Evolutionary conservation across 2,888 invertebrate species (phyloP), one percentile per base, ranked within the genome.

Genomic region (Neelides folsomi): DNA sequence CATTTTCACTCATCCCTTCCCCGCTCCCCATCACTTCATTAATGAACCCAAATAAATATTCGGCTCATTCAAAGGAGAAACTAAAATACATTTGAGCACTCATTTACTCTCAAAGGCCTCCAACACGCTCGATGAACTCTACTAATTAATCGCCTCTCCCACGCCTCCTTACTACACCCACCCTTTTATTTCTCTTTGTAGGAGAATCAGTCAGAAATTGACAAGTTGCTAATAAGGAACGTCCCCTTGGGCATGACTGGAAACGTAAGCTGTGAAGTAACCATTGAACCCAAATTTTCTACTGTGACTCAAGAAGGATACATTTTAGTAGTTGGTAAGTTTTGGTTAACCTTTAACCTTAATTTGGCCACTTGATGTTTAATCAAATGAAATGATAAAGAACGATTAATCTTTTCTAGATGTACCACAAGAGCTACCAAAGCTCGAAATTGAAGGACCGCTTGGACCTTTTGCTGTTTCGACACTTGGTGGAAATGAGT

Each of bases 211-310:
- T 60, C 59, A 40, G 55, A 51, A 44, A 52, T 58, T 45, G 45
- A 58, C 51, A 61, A 54, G 52, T 20, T 63, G 43, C 39, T 44
- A 19, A 47, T 63, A 49, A 53, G 55, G 50, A 49, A 53, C n/a
- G 58, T 60, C 34, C 59, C 59, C 15, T 43, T 54, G 13, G 40
- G 36, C 16, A 50, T 63, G 42, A 53, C 61, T 19, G 63, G 63
- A 20, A 52, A 56, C 44, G 55, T 63, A 37, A 52, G 51, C 46
- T 63, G 63, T 38, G 61, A 61, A 57, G 59, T 61, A 45, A 61
- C 59, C 15, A 36, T 43, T 20, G 59, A 59, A 39, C 51, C 51
- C 10, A 43, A 20, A 27, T 55, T 20, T 48, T 40, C 9, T 4
- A n/a, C 50, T 38, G 16, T 27, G 35, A 12, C 18, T 38, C 18